Conservation (phyloP, 2,797 vertebrate species). For the Catharus ustulatus region DNA sequence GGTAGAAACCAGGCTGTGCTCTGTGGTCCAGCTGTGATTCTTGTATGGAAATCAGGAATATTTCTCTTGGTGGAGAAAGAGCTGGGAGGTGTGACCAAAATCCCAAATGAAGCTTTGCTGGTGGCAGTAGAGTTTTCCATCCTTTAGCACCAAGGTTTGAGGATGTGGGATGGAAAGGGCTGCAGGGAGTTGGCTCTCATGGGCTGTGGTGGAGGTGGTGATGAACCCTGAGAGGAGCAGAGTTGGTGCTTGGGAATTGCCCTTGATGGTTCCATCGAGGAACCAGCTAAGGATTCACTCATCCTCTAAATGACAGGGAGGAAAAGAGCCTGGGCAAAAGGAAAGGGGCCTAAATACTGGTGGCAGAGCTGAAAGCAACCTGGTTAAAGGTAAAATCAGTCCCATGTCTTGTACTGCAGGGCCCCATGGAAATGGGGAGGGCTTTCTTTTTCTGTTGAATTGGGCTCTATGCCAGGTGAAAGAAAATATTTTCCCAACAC, state of each 20-base stretch:
- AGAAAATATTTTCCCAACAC: constrained; percentile 68
- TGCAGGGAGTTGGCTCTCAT: not conserved
- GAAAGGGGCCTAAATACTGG: not conserved
- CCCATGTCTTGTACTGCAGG: not conserved
- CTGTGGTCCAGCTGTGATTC: not conserved
- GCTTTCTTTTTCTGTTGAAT: constrained; percentile 54
- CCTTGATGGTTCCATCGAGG: not conserved
- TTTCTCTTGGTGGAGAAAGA: not conserved
- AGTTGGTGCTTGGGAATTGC: not conserved
- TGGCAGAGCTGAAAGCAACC: not conserved
- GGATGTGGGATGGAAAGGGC: not conserved
- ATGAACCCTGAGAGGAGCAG: not conserved
- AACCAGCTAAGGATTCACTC: not conserved
- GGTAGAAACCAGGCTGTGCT: not conserved
- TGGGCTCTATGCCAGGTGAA: constrained; percentile 50
- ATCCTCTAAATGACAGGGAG: not conserved
- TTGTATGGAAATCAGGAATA: not conserved
- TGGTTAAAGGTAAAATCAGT: not conserved
- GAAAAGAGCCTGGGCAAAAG: not conserved
- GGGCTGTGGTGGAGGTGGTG: not conserved
- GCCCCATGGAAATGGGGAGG: constrained; percentile 24
- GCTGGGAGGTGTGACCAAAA: not conserved
- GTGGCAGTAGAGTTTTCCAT: not conserved
- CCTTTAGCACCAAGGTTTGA: not conserved
- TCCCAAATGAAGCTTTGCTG: accelerated